A percentile compares a stretch with the other conserved stretches of the same genome.
Conservation (phyloP, 1,140 invertebrate genomes). For the Phenacoccus solenopsis region DNA sequence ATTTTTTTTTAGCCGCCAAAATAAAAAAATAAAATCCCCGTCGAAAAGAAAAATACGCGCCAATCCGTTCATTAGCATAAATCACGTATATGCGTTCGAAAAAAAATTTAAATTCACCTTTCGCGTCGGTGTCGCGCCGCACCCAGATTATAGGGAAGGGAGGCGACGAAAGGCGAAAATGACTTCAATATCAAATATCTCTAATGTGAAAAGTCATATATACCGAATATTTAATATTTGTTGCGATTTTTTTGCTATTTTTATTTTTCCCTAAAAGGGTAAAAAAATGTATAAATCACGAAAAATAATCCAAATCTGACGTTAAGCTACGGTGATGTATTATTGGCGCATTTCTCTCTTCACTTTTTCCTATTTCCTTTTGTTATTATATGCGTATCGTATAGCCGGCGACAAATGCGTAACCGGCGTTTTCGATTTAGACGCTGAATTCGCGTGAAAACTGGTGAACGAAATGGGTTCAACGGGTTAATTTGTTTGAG, state of each 20-base stretch:
- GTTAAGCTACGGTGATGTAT: constrained; percentile 15
- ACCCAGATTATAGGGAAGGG: too few relatives aligned
- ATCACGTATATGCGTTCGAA: too few relatives aligned
- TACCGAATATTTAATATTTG: constrained; percentile 11
- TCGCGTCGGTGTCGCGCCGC: too few relatives aligned
- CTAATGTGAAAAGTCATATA: constrained; percentile 9
- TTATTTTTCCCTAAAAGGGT: neutral
- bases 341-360: constrained; percentile 14
- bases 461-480: too few relatives aligned
- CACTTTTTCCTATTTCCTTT: neutral
- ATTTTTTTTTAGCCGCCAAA: neutral
- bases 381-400: neutral
- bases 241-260: neutral
- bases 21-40: too few relatives aligned
- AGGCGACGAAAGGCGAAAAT: neutral
- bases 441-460: too few relatives aligned
- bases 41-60: too few relatives aligned
- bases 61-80: too few relatives aligned
- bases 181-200: constrained; percentile 16
- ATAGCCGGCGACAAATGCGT: too few relatives aligned
- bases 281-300: constrained; percentile 10
- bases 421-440: too few relatives aligned
- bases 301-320: constrained; percentile 15
- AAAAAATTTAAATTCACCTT: too few relatives aligned
- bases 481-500: too few relatives aligned